phyloP scores from a whole-genome alignment of 2,888 invertebrate genomes.

The Pyrrhia umbra region DNA sequence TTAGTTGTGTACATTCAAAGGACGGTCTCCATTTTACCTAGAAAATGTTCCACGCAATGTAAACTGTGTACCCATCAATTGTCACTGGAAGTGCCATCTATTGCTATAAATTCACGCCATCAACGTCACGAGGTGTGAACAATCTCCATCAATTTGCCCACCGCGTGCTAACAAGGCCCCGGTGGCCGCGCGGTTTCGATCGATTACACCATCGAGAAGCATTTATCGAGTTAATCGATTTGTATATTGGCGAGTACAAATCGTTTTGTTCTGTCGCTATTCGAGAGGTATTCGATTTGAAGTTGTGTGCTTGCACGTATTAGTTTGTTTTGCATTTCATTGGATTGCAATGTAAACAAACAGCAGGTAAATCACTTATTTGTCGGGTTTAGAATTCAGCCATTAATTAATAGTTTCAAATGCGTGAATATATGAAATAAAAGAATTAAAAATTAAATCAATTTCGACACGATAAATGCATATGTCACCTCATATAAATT shows the following conservation, averaged over 20 bases:
- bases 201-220: slow-evolving; percentile 29
- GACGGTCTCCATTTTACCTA: background rate
- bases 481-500: too few relatives aligned
- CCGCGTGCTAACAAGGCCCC: slow-evolving; percentile 28
- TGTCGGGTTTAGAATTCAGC: background rate
- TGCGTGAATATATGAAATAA: too few relatives aligned
- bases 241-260: slow-evolving; percentile 10
- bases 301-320: slow-evolving; percentile 9
- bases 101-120: slow-evolving; percentile 33
- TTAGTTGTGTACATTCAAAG: slow-evolving; percentile 2
- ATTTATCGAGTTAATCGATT: slow-evolving; percentile 33
- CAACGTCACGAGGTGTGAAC: slow-evolving; percentile 38
- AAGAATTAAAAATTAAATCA: too few relatives aligned
- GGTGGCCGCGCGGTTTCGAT: slow-evolving; percentile 15
- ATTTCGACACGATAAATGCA: too few relatives aligned
- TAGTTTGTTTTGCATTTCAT: slow-evolving; percentile 32
- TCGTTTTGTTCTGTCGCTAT: slow-evolving; percentile 38
- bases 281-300: slow-evolving; percentile 25
- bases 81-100: slow-evolving; percentile 20
- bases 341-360: slow-evolving; percentile 35
- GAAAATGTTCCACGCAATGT: background rate
- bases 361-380: slow-evolving; percentile 10
- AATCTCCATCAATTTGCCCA: slow-evolving; percentile 37
- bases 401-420: slow-evolving; percentile 6
- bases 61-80: slow-evolving; percentile 35